phyloP scores from a whole-genome alignment of 2,888 invertebrate species.

The Eupithecia centaureata region DNA sequence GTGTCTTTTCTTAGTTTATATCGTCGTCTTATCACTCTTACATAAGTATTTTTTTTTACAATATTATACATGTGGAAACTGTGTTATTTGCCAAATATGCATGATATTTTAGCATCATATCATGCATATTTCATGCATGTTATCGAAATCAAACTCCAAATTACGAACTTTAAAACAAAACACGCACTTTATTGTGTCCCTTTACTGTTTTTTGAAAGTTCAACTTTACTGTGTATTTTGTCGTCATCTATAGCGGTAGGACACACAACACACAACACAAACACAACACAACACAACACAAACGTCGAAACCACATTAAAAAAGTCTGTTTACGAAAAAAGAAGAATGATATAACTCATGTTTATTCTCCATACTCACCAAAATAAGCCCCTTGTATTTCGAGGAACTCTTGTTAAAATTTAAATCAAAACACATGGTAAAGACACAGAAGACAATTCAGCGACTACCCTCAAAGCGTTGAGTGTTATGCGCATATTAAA shows the following conservation, averaged over 20 bases:
- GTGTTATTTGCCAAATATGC: too few species aligned
- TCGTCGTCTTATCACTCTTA: too few species aligned
- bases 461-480: constrained; percentile 43
- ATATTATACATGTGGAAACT: too few species aligned
- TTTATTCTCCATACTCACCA: neutral
- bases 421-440: constrained; percentile 22
- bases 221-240: neutral
- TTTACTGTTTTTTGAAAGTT: neutral
- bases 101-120: too few species aligned
- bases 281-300: too few species aligned
- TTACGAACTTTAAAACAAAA: too few species aligned
- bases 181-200: neutral
- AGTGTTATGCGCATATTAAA: constrained; percentile 70
- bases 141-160: too few species aligned
- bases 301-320: too few species aligned
- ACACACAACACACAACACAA: neutral
- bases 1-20: too few species aligned
- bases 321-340: neutral
- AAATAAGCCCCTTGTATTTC: neutral
- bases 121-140: too few species aligned
- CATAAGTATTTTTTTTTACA: too few species aligned
- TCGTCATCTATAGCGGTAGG: neutral
- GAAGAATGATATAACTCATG: neutral
- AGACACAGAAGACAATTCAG: constrained; percentile 27
- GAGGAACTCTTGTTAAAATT: neutral